Evolutionary conservation across 2,797 vertebrate genomes (phyloP), one percentile per base, ranked within the genome.

Genomic region (Chelon auratus): DNA sequence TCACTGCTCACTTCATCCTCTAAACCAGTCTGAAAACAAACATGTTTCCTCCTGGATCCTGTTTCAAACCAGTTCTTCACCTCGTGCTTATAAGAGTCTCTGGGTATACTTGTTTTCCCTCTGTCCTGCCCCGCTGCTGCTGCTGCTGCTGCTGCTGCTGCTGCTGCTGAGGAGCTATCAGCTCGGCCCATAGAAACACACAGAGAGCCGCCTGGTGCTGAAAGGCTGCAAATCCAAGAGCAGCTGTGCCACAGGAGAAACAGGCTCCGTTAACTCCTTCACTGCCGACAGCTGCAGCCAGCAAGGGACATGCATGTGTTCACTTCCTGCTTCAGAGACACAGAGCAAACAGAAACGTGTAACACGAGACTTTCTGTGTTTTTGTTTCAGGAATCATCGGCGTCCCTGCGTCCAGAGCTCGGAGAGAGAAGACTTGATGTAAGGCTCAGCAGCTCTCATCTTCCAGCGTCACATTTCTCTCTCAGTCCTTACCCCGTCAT

Each of bases 161-260:
- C 56, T 39, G 48, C 57, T 0, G 63, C 72, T 54, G 61, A 75
- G 88, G 87, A 89, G 89, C 88, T 90, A 75, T 91, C 89, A n/a
- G 82, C 77, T 70, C 40, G 2, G 30, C 4, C 75, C 86, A 57
- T 90, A 76, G 84, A 84, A 57, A 81, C 75, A 3, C 82, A 79
- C 37, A 74, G 63, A 52, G 20, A 80, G 50, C 65, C n/a, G 80
- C 67, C 80, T 82, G 89, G 90, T 93, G 89, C 91, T 92, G 91
- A 91, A 92, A 81, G 78, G 54, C 75, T 74, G 11, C 20, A 33
- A 33, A 7, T 6, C 30, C 17, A 4, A 82, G 74, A 56, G 72
- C 75, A 72, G 75, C 75, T 8, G 30, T 18, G 59, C 42, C 40
- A 26, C 1, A 14, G 24, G 30, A 14, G 48, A 43, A 68, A 18